These are phyloP conservation scores for Epinotia brunnichana DNA, from an alignment of 2,888 invertebrate genomes.

Conservation along the genomic window DNA sequence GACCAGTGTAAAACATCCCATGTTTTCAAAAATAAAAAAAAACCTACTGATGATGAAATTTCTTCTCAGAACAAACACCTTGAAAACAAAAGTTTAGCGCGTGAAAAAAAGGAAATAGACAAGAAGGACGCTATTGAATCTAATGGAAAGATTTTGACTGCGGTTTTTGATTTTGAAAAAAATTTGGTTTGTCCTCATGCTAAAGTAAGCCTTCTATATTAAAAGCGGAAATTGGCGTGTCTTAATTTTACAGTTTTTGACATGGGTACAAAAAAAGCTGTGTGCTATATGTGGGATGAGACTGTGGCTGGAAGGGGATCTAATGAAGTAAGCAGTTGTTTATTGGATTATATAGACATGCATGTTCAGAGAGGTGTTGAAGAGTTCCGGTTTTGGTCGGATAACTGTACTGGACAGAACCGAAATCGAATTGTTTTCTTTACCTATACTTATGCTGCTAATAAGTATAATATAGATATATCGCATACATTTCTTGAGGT, in stretches of 20 bases:
- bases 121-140: background rate
- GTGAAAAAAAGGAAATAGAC: background rate
- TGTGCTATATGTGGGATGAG: slow-evolving; percentile 47
- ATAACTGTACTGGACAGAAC: slow-evolving; percentile 44
- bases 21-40: background rate
- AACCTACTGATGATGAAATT: background rate
- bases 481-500: slow-evolving; percentile 42
- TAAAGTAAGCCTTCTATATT: background rate
- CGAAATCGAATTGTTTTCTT: slow-evolving; percentile 44
- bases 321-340: slow-evolving; percentile 39
- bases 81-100: background rate
- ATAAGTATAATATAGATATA: slow-evolving; percentile 28
- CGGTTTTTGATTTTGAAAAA: background rate
- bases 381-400: slow-evolving; percentile 15
- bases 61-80: background rate
- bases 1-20: background rate
- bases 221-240: background rate
- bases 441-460: slow-evolving; percentile 33
- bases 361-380: background rate
- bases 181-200: background rate
- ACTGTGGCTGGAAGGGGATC: slow-evolving; percentile 44
- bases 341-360: slow-evolving; percentile 6
- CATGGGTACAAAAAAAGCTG: slow-evolving; percentile 41
- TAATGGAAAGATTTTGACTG: background rate
- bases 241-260: slow-evolving; percentile 43